These are phyloP conservation scores for Actinemys pallida DNA, from an alignment of 2,113 vertebrate genomes.

Conservation along the genomic window DNA sequence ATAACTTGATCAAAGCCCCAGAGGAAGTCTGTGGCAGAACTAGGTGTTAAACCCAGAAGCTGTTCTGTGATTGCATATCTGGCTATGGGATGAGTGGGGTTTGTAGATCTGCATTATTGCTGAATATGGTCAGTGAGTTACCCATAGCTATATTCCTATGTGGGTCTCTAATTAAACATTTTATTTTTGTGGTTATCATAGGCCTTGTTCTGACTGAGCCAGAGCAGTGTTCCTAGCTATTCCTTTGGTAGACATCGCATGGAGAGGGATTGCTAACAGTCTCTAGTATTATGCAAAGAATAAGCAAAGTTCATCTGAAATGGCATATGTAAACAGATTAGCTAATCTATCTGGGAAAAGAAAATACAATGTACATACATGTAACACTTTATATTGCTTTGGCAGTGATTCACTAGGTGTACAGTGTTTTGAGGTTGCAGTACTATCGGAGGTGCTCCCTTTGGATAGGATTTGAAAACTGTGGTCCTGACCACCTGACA, in stretches of 20 bases:
- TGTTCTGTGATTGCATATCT: neutral
- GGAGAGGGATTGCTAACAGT: neutral
- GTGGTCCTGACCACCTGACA: neutral
- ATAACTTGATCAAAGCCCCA: neutral
- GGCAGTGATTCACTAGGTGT: rapidly evolving
- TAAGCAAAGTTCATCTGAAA: conserved; percentile 20
- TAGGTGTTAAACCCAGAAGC: neutral
- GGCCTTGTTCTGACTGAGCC: conserved; percentile 12
- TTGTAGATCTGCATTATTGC: neutral
- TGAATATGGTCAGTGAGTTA: neutral
- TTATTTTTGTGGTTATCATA: neutral
- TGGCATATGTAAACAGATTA: conserved; percentile 6
- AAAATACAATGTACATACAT: neutral
- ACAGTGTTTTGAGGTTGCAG: neutral
- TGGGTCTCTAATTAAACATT: neutral
- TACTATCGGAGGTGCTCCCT: neutral
- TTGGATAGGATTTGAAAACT: neutral
- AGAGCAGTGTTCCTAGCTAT: conserved; percentile 15
- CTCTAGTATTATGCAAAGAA: conserved; percentile 24
- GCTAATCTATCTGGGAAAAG: neutral
- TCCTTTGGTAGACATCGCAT: neutral
- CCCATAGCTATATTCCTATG: neutral
- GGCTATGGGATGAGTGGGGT: neutral
- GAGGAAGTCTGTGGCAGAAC: neutral
- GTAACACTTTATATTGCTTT: neutral